Evolutionary conservation across 2,113 vertebrate genomes (phyloP), one percentile per base, ranked within the genome.

Genomic region (Cinclus cinclus): DNA sequence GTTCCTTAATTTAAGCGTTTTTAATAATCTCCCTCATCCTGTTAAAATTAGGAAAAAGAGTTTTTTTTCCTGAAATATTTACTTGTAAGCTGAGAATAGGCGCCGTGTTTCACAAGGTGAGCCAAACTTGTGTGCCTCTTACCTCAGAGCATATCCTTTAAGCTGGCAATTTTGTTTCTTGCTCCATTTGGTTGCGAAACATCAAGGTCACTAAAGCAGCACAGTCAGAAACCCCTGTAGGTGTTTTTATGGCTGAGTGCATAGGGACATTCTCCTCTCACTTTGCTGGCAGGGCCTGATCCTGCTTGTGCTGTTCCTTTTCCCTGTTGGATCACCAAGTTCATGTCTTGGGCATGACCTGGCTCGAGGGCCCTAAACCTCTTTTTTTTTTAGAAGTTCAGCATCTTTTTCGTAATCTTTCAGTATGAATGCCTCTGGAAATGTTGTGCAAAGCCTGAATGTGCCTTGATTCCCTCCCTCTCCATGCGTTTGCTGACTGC

Each of bases 141-240:
- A 49, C 12, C 67, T 95, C 67, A 44, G 49, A 62, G 37, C 1
- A 0, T 47, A 31, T 68, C 83, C 55, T 69, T 89, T 86, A 62
- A 56, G 28, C 17, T 62, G 68, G 39, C 50, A 13, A 13, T 94
- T 88, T 65, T 62, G 44, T 87, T 76, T 77, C 68, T 58, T 77
- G 64, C 59, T 90, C 62, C 8, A 5, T 67, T 82, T 82, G 68
- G 17, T 7, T 85, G 65, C 70, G 35, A 50, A 71, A 27, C 47
- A 18, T 59, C n/a, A 46, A 78, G 88, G 55, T 87, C 78, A 35
- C 65, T 75, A 42, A 71, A 83, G 73, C 69, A 91, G 69, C 55
- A 7, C 3, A 25, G 49, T 67, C 13, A 55, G 44, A 74, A 85
- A 47, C n/a, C 49, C 60, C 80, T 35, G 41, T 33, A 35, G 80